Evolutionary conservation across 2,113 vertebrate species (phyloP).

Genomic region (Lucifuga dentata): DNA sequence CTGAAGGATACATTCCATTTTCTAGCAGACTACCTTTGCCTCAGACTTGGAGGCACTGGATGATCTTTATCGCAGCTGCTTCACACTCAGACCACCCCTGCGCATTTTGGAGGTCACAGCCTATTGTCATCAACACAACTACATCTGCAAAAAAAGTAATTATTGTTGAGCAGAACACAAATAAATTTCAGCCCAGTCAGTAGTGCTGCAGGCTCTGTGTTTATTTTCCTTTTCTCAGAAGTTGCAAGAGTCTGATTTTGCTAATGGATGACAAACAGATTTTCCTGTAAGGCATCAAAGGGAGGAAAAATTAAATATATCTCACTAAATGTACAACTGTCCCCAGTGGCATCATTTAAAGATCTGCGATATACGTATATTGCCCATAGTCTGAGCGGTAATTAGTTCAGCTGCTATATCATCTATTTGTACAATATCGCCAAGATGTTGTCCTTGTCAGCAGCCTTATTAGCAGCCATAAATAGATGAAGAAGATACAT

Average conservation of each 20-base stretch:
- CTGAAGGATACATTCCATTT: no score
- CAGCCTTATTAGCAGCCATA: slow-evolving; percentile 59
- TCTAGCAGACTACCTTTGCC: no score
- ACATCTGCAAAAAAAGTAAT: slow-evolving; percentile 8
- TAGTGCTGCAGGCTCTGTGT: slow-evolving; percentile 26
- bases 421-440: slow-evolving; percentile 48
- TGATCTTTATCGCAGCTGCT: no score
- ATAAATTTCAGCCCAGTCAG: slow-evolving; percentile 38
- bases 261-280: slow-evolving; percentile 35
- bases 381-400: slow-evolving; percentile 13
- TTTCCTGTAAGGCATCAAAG: slow-evolving; percentile 25
- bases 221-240: slow-evolving; percentile 26
- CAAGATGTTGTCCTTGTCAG: slow-evolving; percentile 60
- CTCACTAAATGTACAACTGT: neutral
- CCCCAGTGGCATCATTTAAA: slow-evolving; percentile 21
- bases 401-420: slow-evolving; percentile 46
- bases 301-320: slow-evolving; percentile 28
- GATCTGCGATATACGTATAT: slow-evolving; percentile 35
- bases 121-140: no score
- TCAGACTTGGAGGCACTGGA: no score
- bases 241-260: neutral
- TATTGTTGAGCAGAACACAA: slow-evolving; percentile 28
- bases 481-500: slow-evolving; percentile 51
- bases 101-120: slow-evolving; percentile 12
- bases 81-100: no score